Evolutionary conservation across 1,140 invertebrate species (phyloP).

Genomic region (Drosophila gunungcola): DNA sequence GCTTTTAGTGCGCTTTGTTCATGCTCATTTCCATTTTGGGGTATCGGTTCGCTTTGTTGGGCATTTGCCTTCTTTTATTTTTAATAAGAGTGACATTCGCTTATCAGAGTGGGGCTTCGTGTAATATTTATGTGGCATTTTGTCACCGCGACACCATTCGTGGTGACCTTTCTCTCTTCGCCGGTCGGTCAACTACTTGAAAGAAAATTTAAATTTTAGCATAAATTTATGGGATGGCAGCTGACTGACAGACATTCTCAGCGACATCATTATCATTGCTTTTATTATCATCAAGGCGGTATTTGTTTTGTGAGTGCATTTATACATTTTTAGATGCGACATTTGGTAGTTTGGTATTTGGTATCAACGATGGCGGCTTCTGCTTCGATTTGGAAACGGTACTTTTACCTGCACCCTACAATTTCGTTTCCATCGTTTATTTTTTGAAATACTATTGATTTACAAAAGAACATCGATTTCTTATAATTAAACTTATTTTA

Average conservation of each 20-base stretch:
- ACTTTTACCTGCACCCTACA: slow-evolving; percentile 17
- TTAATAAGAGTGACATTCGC: slow-evolving; percentile 77
- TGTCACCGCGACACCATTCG: slow-evolving; percentile 71
- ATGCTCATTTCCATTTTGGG: slow-evolving; percentile 55
- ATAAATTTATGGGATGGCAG: slow-evolving; percentile 70
- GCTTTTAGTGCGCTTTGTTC: slow-evolving; percentile 37
- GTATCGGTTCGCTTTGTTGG: slow-evolving; percentile 52
- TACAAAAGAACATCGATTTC: background rate
- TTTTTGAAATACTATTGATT: background rate
- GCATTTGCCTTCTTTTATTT: slow-evolving; percentile 54
- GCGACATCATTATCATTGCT: slow-evolving; percentile 30
- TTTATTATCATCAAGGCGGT: slow-evolving; percentile 39
- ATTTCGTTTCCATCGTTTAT: background rate
- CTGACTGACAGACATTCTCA: slow-evolving; percentile 17
- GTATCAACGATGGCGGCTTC: slow-evolving; percentile 35
- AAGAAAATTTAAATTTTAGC: slow-evolving; percentile 81
- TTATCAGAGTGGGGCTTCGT: slow-evolving; percentile 64
- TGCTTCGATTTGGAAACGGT: slow-evolving; percentile 24
- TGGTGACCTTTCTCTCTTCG: slow-evolving; percentile 59
- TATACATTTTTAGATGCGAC: slow-evolving; percentile 43
- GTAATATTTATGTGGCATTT: slow-evolving; percentile 80
- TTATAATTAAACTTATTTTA: background rate
- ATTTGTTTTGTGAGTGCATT: slow-evolving; percentile 44
- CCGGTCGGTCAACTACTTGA: slow-evolving; percentile 41
- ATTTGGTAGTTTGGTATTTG: slow-evolving; percentile 48